These are phyloP conservation scores for Tympanuchus pallidicinctus DNA, from an alignment of 2,113 vertebrate species.

Conservation along the genomic window DNA sequence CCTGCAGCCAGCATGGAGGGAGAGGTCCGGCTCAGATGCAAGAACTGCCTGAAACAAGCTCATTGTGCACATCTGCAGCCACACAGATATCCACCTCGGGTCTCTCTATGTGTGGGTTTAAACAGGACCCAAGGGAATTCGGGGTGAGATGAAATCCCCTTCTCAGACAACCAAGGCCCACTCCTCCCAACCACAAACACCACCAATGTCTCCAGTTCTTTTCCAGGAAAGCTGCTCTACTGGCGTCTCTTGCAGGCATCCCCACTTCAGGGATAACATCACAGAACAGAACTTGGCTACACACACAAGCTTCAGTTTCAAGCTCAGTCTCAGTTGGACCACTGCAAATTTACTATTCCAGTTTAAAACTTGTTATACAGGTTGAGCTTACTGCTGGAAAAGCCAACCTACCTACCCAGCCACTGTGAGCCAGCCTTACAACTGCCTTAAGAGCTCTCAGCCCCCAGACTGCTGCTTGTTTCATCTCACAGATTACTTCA, in stretches of 20 bases:
- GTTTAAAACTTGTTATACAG: background rate
- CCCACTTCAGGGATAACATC: background rate
- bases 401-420: background rate
- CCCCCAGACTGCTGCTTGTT: background rate
- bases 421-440: background rate
- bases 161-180: background rate
- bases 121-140: background rate
- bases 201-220: background rate
- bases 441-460: background rate
- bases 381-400: background rate
- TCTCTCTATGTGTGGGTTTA: background rate
- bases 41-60: background rate
- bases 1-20: background rate
- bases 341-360: background rate
- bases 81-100: background rate
- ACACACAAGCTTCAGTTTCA: background rate
- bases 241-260: background rate
- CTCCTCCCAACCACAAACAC: background rate
- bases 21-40: background rate
- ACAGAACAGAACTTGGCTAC: background rate
- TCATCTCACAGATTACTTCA: conserved; percentile 7
- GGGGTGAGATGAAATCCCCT: background rate
- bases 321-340: background rate
- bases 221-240: background rate
- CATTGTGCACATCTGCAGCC: background rate